Evolutionary conservation across 2,113 vertebrate genomes (phyloP), one percentile per base, ranked within the genome.

Genomic region (Vicugna pacos): DNA sequence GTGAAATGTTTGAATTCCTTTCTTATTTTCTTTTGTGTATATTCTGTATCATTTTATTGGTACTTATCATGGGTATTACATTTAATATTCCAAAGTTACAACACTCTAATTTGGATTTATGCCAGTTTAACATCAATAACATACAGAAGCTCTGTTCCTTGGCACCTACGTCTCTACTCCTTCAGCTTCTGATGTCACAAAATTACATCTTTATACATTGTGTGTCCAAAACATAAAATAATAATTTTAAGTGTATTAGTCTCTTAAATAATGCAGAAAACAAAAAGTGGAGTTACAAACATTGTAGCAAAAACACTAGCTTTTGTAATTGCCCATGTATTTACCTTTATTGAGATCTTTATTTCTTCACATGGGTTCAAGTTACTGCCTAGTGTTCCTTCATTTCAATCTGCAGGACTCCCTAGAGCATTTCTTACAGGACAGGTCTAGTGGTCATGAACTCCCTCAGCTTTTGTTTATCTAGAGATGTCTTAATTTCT

Each of bases 21-120:
- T 20, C 42, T 76, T 19, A 75, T n/a, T 62, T 62, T 30, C 56
- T 50, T 62, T 89, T 19, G 9, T 50, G 15, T 56, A 56, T 42
- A 56, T 72, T 56, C 52, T 42, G 30, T 30, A 30, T 72, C 84
- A 58, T 56, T 87, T 75, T 88, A 73, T 24, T 46, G 75, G 52
- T 73, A 60, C 30, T 62, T 48, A 60, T 30, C 38, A 60, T 75
- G 30, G 13, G 30, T 11, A 48, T 32, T 72, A 87, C 52, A 42
- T 75, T 89, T 89, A n/a, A 26, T 89, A 75, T n/a, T 89, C 86
- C 46, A 89, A 73, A 46, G 35, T 75, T 75, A 75, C 32, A 89
- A n/a, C 19, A 62, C 28, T 32, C 35, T 48, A n/a, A 60, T n/a
- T 75, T 32, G 38, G 14, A 75, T 75, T 88, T 73, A 60, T 73